Base-by-base conservation (phyloP, 2,888 invertebrate species). In the Ligdia adustata region DNA sequence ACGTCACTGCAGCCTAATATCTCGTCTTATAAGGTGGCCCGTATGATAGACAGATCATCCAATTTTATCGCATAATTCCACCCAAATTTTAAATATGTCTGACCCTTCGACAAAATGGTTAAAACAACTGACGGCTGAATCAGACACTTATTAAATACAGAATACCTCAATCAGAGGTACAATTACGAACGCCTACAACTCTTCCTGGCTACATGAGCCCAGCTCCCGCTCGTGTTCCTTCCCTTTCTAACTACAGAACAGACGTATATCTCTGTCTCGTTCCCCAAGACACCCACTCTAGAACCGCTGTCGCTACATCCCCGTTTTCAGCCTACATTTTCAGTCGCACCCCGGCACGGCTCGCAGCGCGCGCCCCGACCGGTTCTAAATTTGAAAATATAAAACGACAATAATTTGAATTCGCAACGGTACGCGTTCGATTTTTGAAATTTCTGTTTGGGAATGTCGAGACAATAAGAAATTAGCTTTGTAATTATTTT, bases 141-240 rank as follows among this genome's bases (percentile, higher is more conserved):
- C 59, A 55, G 47, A 39, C 51, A 69, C 70, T 75, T 79, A 79
- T 80, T 76, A 76, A 82, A 81, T 77, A 80, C 73, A 71, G 78
- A 75, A 71, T 75, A 73, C 74, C 79, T 74, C 76, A 78, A 79
- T 83, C 75, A 76, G 69, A 74, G 73, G 72, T 78, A 79, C 72
- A 77, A 79, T 79, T 76, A 77, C 77, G 61, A 67, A 79, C 82
- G 85, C 85, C 83, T 82, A 82, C 83, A 78, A 75, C 79, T 80
- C 79, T 78, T 82, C 77, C 81, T 80, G 74, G 60, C 55, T 78
- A 79, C 78, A 77, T 73, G 73, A 75, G 68, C 69, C 65, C 66
- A 65, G 75, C 32, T 72, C 78, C 72, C 65, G n/a, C 64, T 40
- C 64, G 62, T 57, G 52, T 63, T 1, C 63, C 26, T 4, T 69